Evolutionary conservation across 2,113 vertebrate genomes (phyloP).

Genomic region (Perccottus glenii): DNA sequence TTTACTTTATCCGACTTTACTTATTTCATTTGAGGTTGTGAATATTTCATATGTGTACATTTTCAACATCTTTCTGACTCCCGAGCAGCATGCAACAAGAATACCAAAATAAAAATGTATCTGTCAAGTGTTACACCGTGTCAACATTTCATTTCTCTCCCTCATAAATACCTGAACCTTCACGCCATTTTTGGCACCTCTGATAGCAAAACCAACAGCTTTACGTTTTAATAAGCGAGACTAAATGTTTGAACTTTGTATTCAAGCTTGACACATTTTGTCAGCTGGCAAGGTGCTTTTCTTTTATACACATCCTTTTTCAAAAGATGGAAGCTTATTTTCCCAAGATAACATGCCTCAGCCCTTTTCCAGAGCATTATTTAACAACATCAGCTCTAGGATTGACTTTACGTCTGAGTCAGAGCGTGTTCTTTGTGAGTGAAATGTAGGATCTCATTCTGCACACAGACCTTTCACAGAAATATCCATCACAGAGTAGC

Average conservation of each 20-base stretch:
- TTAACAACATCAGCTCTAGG: conserved; percentile 33
- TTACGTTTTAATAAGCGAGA: conserved; percentile 32
- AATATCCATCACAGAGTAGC: conserved; percentile 49
- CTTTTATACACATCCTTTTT: neutral
- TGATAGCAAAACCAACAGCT: conserved; percentile 33
- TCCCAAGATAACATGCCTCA: conserved; percentile 43
- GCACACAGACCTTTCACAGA: conserved; percentile 7
- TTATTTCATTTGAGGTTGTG: conserved; percentile 36
- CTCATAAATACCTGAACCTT: conserved; percentile 12
- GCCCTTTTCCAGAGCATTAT: conserved; percentile 43
- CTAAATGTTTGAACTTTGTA: conserved; percentile 16
- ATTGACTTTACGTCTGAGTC: conserved; percentile 59
- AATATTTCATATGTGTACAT: conserved; percentile 57
- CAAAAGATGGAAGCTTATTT: conserved; percentile 49
- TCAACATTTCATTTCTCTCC: conserved; percentile 31
- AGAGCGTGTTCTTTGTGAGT: conserved; percentile 5
- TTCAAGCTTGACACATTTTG: conserved; percentile 27
- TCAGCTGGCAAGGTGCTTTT: conserved; percentile 29
- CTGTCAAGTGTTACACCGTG: conserved; percentile 35
- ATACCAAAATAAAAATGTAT: conserved; percentile 39
- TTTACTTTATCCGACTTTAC: conserved; percentile 26
- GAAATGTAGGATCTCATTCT: conserved; percentile 28
- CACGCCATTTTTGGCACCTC: conserved; percentile 22
- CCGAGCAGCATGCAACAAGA: conserved; percentile 17
- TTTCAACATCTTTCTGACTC: conserved; percentile 26